These are phyloP conservation scores for Mythimna lalbum DNA, from an alignment of 2,888 invertebrate species.

Conservation along the genomic window DNA sequence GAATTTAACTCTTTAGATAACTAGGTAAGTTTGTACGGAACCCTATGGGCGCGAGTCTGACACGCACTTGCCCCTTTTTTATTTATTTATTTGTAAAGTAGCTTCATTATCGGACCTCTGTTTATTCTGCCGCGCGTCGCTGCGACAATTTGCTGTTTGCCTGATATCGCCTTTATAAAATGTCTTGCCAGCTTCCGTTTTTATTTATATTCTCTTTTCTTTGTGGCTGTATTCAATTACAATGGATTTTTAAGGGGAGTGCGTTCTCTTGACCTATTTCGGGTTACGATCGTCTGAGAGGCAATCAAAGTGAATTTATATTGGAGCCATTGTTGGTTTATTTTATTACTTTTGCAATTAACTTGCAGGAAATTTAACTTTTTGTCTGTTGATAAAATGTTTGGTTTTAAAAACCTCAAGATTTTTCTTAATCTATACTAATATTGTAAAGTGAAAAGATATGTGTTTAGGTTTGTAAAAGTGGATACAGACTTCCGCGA, in stretches of 20 bases:
- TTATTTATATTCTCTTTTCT: slow-evolving; percentile 59
- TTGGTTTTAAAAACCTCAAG: background rate
- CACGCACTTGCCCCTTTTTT: slow-evolving; percentile 32
- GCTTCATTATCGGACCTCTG: slow-evolving; percentile 69
- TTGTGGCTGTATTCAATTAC: slow-evolving; percentile 65
- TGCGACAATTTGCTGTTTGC: slow-evolving; percentile 70
- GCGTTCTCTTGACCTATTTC: slow-evolving; percentile 57
- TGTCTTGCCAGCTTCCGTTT: slow-evolving; percentile 51
- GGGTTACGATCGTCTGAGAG: slow-evolving; percentile 56
- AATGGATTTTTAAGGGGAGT: slow-evolving; percentile 59
- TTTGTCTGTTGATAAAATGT: background rate
- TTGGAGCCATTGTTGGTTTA: slow-evolving; percentile 37
- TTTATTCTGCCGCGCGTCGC: slow-evolving; percentile 61
- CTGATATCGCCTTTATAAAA: slow-evolving; percentile 62
- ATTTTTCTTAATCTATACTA: background rate
- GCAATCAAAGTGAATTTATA: slow-evolving; percentile 58
- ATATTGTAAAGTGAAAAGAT: too few relatives aligned
- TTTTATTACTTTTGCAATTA: slow-evolving; percentile 50
- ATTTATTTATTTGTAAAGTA: slow-evolving; percentile 77
- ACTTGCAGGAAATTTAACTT: slow-evolving; percentile 17
- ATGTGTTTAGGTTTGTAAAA: too few relatives aligned
- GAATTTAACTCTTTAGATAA: too few relatives aligned
- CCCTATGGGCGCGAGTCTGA: too few relatives aligned
- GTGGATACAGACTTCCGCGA: too few relatives aligned
- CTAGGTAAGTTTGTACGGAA: too few relatives aligned